Evolutionary conservation across 2,797 vertebrate species (phyloP).

Genomic region (Pempheris klunzingeri): DNA sequence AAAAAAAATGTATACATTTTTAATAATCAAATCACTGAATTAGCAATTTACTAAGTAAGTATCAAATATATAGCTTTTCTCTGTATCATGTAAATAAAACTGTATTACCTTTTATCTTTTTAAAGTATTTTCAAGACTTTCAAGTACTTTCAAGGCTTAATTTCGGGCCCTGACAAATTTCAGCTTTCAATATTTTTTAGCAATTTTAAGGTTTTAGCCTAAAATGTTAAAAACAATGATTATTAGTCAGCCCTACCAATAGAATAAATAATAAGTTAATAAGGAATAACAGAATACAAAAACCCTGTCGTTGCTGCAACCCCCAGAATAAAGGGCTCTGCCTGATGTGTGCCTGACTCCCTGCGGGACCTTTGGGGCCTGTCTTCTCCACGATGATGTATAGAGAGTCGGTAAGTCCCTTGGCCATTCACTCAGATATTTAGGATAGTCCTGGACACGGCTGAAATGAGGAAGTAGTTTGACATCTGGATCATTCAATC

Average conservation of each 20-base stretch:
- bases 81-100: not conserved
- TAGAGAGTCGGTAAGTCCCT: constrained; percentile 35
- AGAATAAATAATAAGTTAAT: not conserved
- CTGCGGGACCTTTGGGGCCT: constrained; percentile 35
- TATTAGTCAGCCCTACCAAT: not conserved
- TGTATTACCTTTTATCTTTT: not conserved
- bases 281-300: not conserved
- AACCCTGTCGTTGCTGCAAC: constrained; percentile 3
- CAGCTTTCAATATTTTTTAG: too few relatives aligned
- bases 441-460: constrained; percentile 33
- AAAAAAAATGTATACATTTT: not conserved
- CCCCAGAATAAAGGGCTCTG: constrained; percentile 22
- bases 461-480: constrained; percentile 25
- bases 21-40: not conserved
- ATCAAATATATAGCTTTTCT: not conserved
- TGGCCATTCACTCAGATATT: constrained; percentile 35
- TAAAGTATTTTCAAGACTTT: too few relatives aligned
- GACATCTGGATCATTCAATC: constrained; percentile 26
- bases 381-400: constrained; percentile 62
- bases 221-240: not conserved
- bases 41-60: not conserved
- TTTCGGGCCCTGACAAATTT: not conserved
- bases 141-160: not conserved
- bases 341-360: not conserved
- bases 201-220: not conserved